Conservation (phyloP, 1,140 invertebrate genomes). For the Coptotermes formosanus region DNA sequence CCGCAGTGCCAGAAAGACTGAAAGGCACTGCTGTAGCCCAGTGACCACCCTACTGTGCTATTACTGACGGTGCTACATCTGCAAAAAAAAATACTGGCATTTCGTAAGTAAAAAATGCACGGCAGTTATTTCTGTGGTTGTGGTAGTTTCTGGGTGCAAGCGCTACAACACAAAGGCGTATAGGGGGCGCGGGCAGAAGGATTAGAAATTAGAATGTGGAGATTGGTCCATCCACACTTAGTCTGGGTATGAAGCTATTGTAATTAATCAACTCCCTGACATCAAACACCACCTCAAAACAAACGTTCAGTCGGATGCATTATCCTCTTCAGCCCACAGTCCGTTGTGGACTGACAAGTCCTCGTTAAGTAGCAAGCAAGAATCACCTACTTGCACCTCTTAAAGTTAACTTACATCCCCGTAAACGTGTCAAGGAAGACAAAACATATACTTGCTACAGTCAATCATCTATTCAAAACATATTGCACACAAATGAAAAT, state of each 20-base stretch:
- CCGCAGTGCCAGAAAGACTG: no score
- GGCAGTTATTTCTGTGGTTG: no score
- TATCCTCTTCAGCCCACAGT: background rate
- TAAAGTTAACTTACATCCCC: background rate
- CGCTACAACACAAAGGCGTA: no score
- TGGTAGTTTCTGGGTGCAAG: no score
- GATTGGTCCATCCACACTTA: no score
- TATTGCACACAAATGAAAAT: background rate
- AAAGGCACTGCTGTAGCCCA: no score
- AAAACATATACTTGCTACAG: background rate
- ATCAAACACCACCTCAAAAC: background rate
- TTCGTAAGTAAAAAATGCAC: no score
- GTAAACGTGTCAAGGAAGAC: background rate
- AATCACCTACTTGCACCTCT: background rate
- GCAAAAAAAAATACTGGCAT: no score
- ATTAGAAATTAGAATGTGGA: no score
- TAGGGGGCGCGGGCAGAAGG: no score
- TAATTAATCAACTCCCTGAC: background rate
- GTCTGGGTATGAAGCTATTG: background rate
- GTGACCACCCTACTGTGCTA: no score
- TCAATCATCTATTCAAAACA: slow-evolving; percentile 17
- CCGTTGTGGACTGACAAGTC: background rate
- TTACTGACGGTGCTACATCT: no score
- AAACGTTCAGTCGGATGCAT: background rate
- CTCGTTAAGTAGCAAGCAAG: background rate